Percentiles rank a stretch among this genome's conserved stretches.
phyloP scores from a whole-genome alignment of 37 sponge, comb jelly and placozoan species.

The Chondrosia reniformis region DNA sequence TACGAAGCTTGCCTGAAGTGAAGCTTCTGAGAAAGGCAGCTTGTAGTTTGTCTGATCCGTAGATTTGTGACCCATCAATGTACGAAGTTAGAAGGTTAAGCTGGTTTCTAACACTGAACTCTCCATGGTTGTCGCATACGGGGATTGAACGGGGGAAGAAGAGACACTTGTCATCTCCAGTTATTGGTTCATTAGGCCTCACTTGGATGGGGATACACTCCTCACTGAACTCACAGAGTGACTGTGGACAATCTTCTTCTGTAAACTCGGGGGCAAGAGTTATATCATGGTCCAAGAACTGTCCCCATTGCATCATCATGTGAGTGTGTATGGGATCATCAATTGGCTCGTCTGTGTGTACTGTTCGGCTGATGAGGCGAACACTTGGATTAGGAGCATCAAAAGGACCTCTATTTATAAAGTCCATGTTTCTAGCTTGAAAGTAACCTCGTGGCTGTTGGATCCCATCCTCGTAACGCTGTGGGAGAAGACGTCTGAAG shows the following conservation, averaged over 20 bases:
- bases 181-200: conserved; percentile 19
- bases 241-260: neutral
- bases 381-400: conserved; percentile 73
- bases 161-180: conserved; percentile 39
- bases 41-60: conserved; percentile 42
- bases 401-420: conserved; percentile 33
- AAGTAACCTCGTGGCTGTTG: conserved; percentile 42
- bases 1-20: conserved; percentile 29
- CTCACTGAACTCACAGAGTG: conserved; percentile 25
- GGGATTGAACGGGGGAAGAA: conserved; percentile 54
- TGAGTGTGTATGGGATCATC: conserved; percentile 57
- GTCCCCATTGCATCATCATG: conserved; percentile 95
- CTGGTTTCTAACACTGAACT: conserved; percentile 37
- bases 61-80: conserved; percentile 79
- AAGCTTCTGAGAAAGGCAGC: conserved; percentile 36
- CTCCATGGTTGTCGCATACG: conserved; percentile 24
- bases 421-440: conserved; percentile 16
- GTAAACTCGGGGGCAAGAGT: conserved; percentile 25
- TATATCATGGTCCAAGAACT: conserved; percentile 93
- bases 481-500: conserved; percentile 61
- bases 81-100: conserved; percentile 62
- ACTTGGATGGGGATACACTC: conserved; percentile 55
- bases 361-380: conserved; percentile 48
- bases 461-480: conserved; percentile 78
- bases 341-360: conserved; percentile 18